Evolutionary conservation across 2,888 invertebrate species (phyloP).

Genomic region (Morpho helenor): DNA sequence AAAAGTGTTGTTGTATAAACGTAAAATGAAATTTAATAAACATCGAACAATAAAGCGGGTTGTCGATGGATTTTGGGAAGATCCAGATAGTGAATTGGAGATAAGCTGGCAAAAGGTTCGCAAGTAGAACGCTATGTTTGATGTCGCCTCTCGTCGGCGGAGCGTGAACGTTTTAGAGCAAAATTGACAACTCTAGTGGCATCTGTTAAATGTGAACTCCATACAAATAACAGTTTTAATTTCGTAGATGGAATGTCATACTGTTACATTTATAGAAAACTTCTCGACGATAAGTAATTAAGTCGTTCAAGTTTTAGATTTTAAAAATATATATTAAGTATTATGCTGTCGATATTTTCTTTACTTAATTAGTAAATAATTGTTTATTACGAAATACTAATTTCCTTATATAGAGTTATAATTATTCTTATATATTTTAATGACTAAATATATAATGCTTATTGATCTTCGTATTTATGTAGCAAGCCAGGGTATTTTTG

Average conservation of each 20-base stretch:
- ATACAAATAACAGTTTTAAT: conserved; percentile 73
- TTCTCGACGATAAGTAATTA: conserved; percentile 14
- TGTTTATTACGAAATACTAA: too few relatives aligned
- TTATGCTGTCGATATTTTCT: background rate
- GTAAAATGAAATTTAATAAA: conserved; percentile 80
- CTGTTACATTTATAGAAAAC: conserved; percentile 16
- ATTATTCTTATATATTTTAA: too few relatives aligned
- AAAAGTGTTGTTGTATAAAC: conserved; percentile 78
- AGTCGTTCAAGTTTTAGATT: background rate
- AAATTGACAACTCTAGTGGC: conserved; percentile 71
- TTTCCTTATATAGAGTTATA: too few relatives aligned
- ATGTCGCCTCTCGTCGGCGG: conserved; percentile 72
- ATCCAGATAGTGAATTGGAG: conserved; percentile 71
- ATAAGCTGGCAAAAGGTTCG: conserved; percentile 78
- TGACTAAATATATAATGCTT: too few relatives aligned
- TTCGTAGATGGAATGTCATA: conserved; percentile 69
- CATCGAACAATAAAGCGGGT: conserved; percentile 63
- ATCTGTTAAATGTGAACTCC: conserved; percentile 70
- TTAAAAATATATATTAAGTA: background rate
- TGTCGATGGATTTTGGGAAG: conserved; percentile 67
- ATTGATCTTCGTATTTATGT: too few relatives aligned
- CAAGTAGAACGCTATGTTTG: conserved; percentile 69
- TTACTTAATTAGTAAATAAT: conserved; percentile 3
- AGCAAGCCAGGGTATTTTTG: too few relatives aligned
- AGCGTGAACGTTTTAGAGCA: conserved; percentile 73